Base-by-base conservation (phyloP, 2,113 vertebrate genomes). In the Clarias batrachus region DNA sequence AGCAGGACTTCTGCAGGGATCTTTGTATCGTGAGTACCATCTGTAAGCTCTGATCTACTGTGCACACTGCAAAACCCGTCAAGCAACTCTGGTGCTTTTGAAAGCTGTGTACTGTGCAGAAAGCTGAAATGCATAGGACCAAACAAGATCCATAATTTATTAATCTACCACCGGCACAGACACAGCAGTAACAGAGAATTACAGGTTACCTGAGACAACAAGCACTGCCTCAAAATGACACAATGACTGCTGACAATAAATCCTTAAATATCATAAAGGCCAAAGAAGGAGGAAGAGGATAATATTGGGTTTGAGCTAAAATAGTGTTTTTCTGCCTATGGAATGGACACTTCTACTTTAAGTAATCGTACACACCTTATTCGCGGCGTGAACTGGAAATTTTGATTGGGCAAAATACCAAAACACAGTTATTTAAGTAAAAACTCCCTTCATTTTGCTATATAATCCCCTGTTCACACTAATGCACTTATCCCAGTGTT, bases 131-230 rank as follows among this genome's bases (percentile, higher is more conserved):
- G 13, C n/a, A 78, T n/a, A 27, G 2, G 52, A 78, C 8, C 74
- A 57, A 56, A 30, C 52, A 54, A 74, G 83, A 84, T 89, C 82
- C 78, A 3, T 91, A 91, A 91, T 92, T 87, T 91, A 90, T 87
- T 83, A 77, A 14, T 25, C 23, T 10, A n/a, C 23, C 6, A 13
- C 23, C 11, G 23, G 8, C 37, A 52, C 23, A 13, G 73, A 76
- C 14, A 54, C 33, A n/a, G 37, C 37, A 21, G 37, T 74, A 25
- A 37, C 19, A 48, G 19, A 25, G 37, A 30, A 59, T 80, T 86
- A 88, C 83, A 92, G 90, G 89, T 88, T 87, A 82, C 63, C 80
- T 89, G 81, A 84, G 88, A 74, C 79, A 70, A 62, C 76, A 87
- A 85, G 86, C 86, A 52, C 30, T 85, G 68, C 57, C 57, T 90